Conservation (phyloP, 2,797 vertebrate genomes). For the Myotis daubentonii region DNA sequence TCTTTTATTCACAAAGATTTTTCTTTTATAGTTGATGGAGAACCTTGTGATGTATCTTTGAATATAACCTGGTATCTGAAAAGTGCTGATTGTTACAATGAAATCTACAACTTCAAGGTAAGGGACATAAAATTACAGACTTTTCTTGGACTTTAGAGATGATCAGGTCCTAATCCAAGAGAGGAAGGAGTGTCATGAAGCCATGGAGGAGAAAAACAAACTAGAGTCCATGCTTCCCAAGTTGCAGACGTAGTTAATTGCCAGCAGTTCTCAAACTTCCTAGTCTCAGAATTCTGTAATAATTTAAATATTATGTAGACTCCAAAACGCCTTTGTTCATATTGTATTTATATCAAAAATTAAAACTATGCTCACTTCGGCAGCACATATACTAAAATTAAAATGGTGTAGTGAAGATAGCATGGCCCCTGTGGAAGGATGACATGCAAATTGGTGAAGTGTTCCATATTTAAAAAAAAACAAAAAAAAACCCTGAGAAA, state of each 20-base stretch:
- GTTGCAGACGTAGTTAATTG: not conserved
- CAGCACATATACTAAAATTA: too few relatives aligned
- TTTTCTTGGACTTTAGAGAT: not conserved
- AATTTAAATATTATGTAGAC: not conserved
- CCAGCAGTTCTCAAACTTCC: not conserved
- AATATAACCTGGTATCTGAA: slow-evolving; percentile 97
- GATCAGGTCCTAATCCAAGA: not conserved
- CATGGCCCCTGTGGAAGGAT: too few relatives aligned
- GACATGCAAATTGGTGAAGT: too few relatives aligned
- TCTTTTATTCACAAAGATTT: slow-evolving; percentile 62
- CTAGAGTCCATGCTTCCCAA: not conserved
- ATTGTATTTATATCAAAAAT: slow-evolving; percentile 48
- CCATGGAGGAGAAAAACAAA: not conserved
- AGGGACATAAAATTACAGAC: slow-evolving; percentile 76
- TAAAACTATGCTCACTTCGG: not conserved
- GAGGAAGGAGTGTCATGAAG: not conserved
- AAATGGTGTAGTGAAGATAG: too few relatives aligned
- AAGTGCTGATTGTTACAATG: slow-evolving; percentile 96
- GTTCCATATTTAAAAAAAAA: not conserved
- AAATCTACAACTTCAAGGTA: slow-evolving; percentile 95
- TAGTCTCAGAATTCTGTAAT: not conserved
- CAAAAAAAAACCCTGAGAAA: slow-evolving; percentile 39
- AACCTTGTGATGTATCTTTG: slow-evolving; percentile 89
- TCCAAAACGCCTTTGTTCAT: slow-evolving; percentile 3
- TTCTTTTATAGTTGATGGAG: slow-evolving; percentile 89